Evolutionary conservation across 2,797 vertebrate species (phyloP).

Genomic region (Novumbra hubbsi): DNA sequence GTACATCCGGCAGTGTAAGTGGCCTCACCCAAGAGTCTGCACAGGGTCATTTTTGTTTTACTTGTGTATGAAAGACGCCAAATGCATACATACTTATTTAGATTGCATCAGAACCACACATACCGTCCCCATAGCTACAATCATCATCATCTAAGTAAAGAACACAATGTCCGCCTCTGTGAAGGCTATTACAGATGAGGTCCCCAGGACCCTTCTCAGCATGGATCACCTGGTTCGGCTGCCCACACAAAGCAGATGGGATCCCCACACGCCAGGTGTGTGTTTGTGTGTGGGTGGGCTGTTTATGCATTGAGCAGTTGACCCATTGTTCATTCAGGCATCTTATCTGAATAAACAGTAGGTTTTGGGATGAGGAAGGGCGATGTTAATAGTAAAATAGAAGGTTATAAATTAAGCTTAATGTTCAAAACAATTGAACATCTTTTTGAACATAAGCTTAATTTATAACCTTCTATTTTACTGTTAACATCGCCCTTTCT

Average conservation of each 20-base stretch:
- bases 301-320: constrained; percentile 15
- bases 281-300: constrained; percentile 1
- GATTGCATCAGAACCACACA: no score
- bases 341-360: neutral
- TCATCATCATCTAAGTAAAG: constrained; percentile 25
- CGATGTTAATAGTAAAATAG: neutral
- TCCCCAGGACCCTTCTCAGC: constrained; percentile 37
- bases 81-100: constrained; percentile 26
- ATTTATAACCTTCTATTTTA: no score
- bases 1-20: neutral
- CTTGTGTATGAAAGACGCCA: constrained; percentile 27
- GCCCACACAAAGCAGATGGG: constrained; percentile 17
- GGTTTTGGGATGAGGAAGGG: neutral
- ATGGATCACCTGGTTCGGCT: constrained; percentile 42
- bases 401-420: neutral
- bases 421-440: constrained; percentile 15
- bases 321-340: constrained; percentile 2
- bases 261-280: neutral
- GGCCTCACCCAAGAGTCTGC: neutral
- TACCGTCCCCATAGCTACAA: constrained; percentile 11
- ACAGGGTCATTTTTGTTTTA: constrained; percentile 6
- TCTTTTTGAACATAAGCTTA: no score
- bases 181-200: constrained; percentile 11
- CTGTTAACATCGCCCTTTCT: no score
- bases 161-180: constrained; percentile 21